Percentiles rank a stretch among this genome's conserved stretches.
phyloP scores from a whole-genome alignment of 2,797 vertebrate genomes.

The Nannoperca obscura region DNA sequence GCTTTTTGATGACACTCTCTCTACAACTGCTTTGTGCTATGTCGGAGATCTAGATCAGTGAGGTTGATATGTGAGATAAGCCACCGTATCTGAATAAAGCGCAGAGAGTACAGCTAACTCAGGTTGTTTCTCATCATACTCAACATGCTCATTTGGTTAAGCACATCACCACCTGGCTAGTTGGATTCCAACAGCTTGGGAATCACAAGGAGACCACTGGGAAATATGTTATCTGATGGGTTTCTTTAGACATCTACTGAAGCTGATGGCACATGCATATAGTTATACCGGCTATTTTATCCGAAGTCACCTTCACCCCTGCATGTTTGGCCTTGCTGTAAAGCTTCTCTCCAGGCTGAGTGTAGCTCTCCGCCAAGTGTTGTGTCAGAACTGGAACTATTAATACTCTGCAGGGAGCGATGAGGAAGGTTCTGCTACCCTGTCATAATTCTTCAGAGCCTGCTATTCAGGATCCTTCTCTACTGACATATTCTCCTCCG shows the following conservation, averaged over 20 bases:
- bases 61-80: background rate
- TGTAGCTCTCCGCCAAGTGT: background rate
- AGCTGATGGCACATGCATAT: conserved; percentile 1
- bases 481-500: background rate
- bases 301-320: background rate
- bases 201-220: background rate
- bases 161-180: background rate
- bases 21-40: background rate
- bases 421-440: background rate
- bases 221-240: background rate
- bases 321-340: background rate
- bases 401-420: background rate
- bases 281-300: background rate
- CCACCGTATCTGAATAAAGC: conserved; percentile 1
- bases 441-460: background rate
- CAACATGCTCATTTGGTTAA: background rate
- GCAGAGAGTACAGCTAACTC: background rate
- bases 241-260: background rate
- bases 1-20: background rate
- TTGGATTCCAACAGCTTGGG: background rate
- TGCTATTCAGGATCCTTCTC: background rate
- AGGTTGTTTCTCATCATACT: background rate
- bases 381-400: background rate
- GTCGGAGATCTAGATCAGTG: background rate
- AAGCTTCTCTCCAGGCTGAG: background rate